These are phyloP conservation scores for Hetaerina titia DNA, from an alignment of 2,888 invertebrate genomes.

Conservation along the genomic window DNA sequence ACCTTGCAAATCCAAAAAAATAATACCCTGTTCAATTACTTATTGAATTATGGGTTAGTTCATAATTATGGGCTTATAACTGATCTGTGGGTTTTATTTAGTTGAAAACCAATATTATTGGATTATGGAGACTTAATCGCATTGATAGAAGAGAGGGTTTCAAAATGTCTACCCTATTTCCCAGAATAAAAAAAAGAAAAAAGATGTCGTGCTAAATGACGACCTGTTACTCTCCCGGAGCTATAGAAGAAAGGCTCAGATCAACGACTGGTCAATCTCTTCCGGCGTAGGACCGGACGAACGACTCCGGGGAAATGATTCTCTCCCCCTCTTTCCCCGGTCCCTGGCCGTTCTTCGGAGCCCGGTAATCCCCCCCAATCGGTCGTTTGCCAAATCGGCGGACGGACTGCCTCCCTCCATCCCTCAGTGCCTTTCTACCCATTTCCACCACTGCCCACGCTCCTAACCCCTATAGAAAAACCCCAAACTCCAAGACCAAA, in stretches of 20 bases:
- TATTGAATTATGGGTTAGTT: too few relatives aligned
- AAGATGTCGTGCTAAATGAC: background rate
- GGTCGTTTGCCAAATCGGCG: background rate
- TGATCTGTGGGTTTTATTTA: too few relatives aligned
- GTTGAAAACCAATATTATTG: too few relatives aligned
- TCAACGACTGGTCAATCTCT: background rate
- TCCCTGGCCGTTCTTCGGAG: background rate
- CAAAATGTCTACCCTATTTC: background rate
- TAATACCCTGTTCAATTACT: too few relatives aligned
- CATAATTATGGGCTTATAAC: too few relatives aligned
- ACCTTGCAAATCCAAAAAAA: too few relatives aligned
- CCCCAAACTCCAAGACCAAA: too few relatives aligned
- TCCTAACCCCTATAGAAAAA: too few relatives aligned
- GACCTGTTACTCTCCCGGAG: background rate
- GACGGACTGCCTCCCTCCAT: background rate
- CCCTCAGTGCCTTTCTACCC: background rate
- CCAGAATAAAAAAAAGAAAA: background rate
- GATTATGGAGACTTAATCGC: too few relatives aligned
- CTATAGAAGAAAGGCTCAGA: background rate
- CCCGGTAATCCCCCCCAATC: slow-evolving; percentile 15
- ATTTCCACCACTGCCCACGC: background rate
- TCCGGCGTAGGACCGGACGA: background rate
- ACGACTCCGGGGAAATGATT: background rate
- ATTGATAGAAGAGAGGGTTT: too few relatives aligned
- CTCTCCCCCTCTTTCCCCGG: background rate